phyloP scores from a whole-genome alignment of 2,888 invertebrate species.

The Hylaea fasciaria region DNA sequence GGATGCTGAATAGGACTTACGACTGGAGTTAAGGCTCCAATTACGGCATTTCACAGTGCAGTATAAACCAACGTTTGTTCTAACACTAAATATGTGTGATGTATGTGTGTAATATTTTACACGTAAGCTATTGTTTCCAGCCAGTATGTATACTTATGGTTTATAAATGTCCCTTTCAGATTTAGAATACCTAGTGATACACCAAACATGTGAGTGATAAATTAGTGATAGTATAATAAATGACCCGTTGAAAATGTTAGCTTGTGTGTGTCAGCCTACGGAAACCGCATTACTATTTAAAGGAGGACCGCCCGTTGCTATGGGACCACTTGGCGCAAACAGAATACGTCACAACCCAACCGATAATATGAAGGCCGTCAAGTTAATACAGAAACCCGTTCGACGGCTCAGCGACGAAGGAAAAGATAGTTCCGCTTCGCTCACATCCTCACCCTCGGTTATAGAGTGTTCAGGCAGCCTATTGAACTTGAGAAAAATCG shows the following conservation, averaged over 20 bases:
- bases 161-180: constrained; percentile 21
- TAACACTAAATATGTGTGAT: not conserved
- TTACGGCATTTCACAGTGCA: constrained; percentile 1
- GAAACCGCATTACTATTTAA: constrained; percentile 83
- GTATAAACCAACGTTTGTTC: constrained; percentile 1
- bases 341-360: constrained; percentile 69
- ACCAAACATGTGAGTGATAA: constrained; percentile 70
- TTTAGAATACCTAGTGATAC: constrained; percentile 42
- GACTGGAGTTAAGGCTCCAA: not conserved
- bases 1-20: not conserved
- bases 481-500: constrained; percentile 76
- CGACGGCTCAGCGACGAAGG: constrained; percentile 63
- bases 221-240: constrained; percentile 59
- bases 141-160: constrained; percentile 39
- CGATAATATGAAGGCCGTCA: constrained; percentile 69
- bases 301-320: constrained; percentile 81
- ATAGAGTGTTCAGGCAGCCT: constrained; percentile 69
- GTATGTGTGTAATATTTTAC: no score
- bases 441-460: constrained; percentile 67
- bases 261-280: constrained; percentile 88
- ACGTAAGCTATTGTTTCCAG: constrained; percentile 52
- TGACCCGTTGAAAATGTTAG: constrained; percentile 84
- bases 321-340: constrained; percentile 82
- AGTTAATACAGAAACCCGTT: constrained; percentile 63
- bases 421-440: constrained; percentile 66